A percentile compares a stretch with the other conserved stretches of the same genome.
Evolutionary conservation across 2,888 invertebrate genomes (phyloP).

Genomic region (Andrena fulva): DNA sequence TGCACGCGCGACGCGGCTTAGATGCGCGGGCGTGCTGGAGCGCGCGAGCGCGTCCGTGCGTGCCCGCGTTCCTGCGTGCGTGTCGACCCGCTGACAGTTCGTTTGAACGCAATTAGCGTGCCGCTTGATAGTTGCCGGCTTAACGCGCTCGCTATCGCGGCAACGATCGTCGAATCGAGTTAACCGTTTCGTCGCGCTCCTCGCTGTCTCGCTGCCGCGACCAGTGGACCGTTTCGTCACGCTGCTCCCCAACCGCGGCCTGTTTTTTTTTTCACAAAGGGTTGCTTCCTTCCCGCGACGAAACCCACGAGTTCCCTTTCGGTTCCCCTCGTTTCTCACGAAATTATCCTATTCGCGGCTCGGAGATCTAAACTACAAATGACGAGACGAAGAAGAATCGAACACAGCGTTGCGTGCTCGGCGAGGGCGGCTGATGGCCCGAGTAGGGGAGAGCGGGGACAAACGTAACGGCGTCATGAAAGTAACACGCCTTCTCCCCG

Average conservation of each 20-base stretch:
- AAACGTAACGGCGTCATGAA: too few species aligned
- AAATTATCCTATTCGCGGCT: neutral
- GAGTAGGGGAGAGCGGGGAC: neutral
- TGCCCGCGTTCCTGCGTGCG: slow-evolving; percentile 70
- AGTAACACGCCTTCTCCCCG: too few species aligned
- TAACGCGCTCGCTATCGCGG: slow-evolving; percentile 71
- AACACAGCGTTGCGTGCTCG: neutral
- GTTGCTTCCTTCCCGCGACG: neutral
- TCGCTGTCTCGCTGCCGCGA: slow-evolving; percentile 26
- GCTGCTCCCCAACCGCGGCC: slow-evolving; percentile 10
- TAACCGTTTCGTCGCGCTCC: slow-evolving; percentile 70
- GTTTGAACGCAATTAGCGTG: slow-evolving; percentile 83
- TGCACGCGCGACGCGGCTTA: slow-evolving; percentile 48
- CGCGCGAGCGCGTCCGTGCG: slow-evolving; percentile 10
- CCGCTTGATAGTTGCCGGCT: slow-evolving; percentile 76
- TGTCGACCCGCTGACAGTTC: slow-evolving; percentile 82
- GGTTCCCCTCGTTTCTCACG: too few species aligned
- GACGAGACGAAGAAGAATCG: slow-evolving; percentile 4
- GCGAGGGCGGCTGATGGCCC: neutral
- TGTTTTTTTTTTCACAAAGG: neutral
- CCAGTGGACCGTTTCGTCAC: slow-evolving; percentile 26
- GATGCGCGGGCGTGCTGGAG: slow-evolving; percentile 18
- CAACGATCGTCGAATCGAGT: slow-evolving; percentile 75
- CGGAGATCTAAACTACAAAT: neutral
- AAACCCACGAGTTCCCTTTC: neutral